These are phyloP conservation scores for Argyresthia goedartella DNA, from an alignment of 2,888 invertebrate genomes.

Conservation along the genomic window DNA sequence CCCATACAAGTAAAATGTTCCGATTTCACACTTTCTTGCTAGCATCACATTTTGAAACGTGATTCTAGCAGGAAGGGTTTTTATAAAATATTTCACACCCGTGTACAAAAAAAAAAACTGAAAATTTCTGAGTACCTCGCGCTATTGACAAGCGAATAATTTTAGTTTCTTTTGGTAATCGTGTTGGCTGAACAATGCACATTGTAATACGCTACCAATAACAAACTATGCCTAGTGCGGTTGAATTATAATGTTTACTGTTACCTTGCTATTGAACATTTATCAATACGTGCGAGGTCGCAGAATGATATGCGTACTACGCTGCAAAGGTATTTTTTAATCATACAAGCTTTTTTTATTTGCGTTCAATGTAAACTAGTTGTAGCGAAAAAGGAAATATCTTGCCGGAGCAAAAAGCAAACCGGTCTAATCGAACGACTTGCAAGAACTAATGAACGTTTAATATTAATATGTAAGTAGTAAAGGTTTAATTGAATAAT, in stretches of 20 bases:
- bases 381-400: not conserved
- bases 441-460: not conserved
- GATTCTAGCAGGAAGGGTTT: no score
- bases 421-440: not conserved
- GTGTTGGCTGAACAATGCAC: not conserved
- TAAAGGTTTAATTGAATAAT: no score
- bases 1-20: no score
- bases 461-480: no score
- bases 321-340: not conserved
- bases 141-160: not conserved
- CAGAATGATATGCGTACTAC: not conserved
- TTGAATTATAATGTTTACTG: not conserved
- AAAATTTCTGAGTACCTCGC: not conserved
- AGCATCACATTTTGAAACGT: no score
- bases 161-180: not conserved
- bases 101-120: no score
- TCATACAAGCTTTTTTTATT: not conserved
- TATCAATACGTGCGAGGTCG: not conserved
- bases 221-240: not conserved
- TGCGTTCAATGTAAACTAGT: conserved; percentile 1
- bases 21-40: no score
- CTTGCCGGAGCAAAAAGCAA: not conserved
- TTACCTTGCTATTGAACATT: not conserved
- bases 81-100: no score
- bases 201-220: not conserved